Base-by-base conservation (phyloP, 2,113 vertebrate species). In the Bagarius yarrelli region DNA sequence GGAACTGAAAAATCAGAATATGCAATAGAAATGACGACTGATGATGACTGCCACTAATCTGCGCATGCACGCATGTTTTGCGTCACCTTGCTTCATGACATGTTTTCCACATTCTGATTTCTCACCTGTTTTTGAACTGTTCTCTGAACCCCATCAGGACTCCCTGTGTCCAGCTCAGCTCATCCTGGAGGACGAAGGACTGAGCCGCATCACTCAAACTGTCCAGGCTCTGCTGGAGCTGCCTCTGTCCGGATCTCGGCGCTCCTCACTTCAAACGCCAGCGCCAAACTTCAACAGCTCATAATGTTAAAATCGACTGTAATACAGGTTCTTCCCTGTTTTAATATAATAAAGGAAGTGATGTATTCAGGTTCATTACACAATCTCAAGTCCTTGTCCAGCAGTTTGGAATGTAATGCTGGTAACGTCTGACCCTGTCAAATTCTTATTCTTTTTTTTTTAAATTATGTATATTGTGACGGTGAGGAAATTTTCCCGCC, bases 131-230 rank as follows among this genome's bases (percentile, higher is more conserved):
- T 72, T 52, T 72, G 27, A 55, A 32, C 19, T 61, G 56, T 87
- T 32, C 36, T 8, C 50, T 55, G 36, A 81, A 57, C 59, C 74
- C 71, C 60, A 30, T 50, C 88, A 96, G 95, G 95, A 95, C 23
- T 83, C 86, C 27, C 80, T 96, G 79, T 94, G 94, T 87, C 89
- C 93, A 9, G 82, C 94, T 36, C 93, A 94, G 72, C 93, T 94
- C 87, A 92, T 95, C 84, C 76, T 86, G 88, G 94, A 95, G 81
- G 95, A 94, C 3, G 94, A 95, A 81, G 94, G 94, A 2, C 89
- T 95, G 87, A 88, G 83, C 14, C 89, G 91, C 1, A 81, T 95
- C 71, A 91, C 92, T 73, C 90, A 91, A 66, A 91, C 90, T 0
- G 71, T 95, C 83, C 93, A 91, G 15, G 81, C 88, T 1, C 83